phyloP scores from a whole-genome alignment of 2,113 vertebrate species.

The Serilophus lunatus region DNA sequence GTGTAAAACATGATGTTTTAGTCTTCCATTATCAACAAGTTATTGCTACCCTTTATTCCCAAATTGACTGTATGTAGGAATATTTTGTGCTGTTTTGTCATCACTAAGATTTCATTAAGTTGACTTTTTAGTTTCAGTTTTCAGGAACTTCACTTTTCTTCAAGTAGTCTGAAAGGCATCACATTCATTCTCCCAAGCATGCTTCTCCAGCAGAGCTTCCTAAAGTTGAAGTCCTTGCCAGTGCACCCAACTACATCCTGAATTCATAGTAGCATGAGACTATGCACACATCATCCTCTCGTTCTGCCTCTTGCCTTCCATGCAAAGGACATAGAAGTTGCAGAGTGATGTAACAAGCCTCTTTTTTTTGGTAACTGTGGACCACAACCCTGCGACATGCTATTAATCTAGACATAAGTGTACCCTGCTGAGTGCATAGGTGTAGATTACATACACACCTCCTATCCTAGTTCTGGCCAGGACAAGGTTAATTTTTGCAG shows the following conservation, averaged over 20 bases:
- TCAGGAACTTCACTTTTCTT: neutral
- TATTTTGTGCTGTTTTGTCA: neutral
- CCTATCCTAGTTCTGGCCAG: neutral
- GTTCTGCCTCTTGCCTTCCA: neutral
- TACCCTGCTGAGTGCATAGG: neutral
- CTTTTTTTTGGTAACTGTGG: neutral
- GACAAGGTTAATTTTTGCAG: neutral
- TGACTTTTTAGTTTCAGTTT: neutral
- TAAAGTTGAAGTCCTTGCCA: neutral
- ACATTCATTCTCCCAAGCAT: neutral
- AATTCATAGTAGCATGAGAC: neutral
- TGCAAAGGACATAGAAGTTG: neutral
- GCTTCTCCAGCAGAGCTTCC: neutral
- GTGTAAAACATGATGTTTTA: constrained; percentile 26
- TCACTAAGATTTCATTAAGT: neutral
- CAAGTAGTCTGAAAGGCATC: neutral
- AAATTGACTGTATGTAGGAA: neutral
- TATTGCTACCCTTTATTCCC: constrained; percentile 35
- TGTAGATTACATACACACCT: neutral
- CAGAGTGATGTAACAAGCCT: neutral
- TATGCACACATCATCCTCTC: neutral
- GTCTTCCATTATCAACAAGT: constrained; percentile 15
- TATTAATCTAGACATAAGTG: neutral
- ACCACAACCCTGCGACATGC: neutral
- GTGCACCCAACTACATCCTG: neutral